These are phyloP conservation scores for Heliocidaris erythrogramma DNA, from an alignment of 35 echinoderm and acorn worm species.

Conservation along the genomic window DNA sequence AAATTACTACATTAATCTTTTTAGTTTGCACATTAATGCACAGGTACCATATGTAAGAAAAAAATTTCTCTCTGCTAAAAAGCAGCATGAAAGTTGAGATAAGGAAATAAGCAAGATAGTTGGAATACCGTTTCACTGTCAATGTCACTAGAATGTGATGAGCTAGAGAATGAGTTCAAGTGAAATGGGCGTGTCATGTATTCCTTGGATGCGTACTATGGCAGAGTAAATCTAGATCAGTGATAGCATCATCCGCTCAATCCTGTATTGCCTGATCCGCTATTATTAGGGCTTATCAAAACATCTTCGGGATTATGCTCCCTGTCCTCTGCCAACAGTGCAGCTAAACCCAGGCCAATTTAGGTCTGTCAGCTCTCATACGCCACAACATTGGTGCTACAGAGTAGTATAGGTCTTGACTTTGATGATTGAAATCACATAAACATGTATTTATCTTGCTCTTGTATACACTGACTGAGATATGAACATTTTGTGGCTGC, in stretches of 20 bases:
- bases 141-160: neutral
- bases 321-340: slow-evolving; percentile 25
- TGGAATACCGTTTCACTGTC: neutral
- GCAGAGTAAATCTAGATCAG: slow-evolving; percentile 30
- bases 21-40: neutral
- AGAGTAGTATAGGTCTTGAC: neutral
- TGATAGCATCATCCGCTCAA: slow-evolving; percentile 13
- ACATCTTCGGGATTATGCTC: neutral
- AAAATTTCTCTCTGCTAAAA: neutral
- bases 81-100: neutral
- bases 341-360: slow-evolving; percentile 29
- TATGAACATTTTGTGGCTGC: neutral
- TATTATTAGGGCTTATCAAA: slow-evolving; percentile 43
- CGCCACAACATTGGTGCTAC: neutral
- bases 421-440: neutral
- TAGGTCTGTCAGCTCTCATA: neutral
- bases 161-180: neutral
- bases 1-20: neutral
- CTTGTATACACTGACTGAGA: neutral
- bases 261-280: slow-evolving; percentile 13
- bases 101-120: neutral
- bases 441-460: neutral
- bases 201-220: neutral
- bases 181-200: neutral
- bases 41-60: neutral